Evolutionary conservation across 35 echinoderm and acorn worm genomes (phyloP).

Genomic region (Diadema setosum): DNA sequence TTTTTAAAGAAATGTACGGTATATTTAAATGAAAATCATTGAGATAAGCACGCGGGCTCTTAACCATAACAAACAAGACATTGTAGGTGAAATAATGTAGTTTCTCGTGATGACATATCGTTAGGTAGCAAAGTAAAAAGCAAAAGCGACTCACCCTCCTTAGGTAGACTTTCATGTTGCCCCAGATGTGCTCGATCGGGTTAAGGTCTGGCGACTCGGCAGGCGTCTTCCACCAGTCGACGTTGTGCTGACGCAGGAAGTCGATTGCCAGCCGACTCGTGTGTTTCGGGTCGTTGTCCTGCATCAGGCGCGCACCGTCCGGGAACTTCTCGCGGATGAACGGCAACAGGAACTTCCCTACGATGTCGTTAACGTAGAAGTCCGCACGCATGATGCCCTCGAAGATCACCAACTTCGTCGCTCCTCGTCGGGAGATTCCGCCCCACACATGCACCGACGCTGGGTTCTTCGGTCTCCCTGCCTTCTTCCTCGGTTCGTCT

Average conservation of each 20-base stretch:
- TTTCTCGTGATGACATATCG: no score
- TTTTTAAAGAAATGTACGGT: no score
- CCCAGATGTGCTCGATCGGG: conserved; percentile 40
- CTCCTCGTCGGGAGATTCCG: no score
- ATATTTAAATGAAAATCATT: no score
- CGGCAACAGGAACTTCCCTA: neutral
- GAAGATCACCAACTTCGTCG: no score
- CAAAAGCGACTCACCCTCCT: no score
- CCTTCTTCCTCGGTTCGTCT: neutral
- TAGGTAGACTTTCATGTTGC: conserved; percentile 6
- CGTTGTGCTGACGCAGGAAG: conserved; percentile 7
- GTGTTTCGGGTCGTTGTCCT: conserved; percentile 68
- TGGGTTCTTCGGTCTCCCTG: no score
- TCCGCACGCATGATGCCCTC: neutral
- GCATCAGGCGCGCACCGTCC: conserved; percentile 22
- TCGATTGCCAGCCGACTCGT: neutral
- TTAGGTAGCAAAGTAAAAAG: no score
- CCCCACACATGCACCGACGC: no score
- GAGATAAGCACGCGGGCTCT: no score
- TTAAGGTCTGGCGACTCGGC: conserved; percentile 41
- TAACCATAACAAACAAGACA: no score
- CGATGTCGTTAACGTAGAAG: conserved; percentile 15
- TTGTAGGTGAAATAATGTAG: no score
- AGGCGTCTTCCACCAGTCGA: conserved; percentile 14
- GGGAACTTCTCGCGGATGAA: neutral